phyloP scores from a whole-genome alignment of 2,113 vertebrate genomes.

The Recurvirostra avosetta region DNA sequence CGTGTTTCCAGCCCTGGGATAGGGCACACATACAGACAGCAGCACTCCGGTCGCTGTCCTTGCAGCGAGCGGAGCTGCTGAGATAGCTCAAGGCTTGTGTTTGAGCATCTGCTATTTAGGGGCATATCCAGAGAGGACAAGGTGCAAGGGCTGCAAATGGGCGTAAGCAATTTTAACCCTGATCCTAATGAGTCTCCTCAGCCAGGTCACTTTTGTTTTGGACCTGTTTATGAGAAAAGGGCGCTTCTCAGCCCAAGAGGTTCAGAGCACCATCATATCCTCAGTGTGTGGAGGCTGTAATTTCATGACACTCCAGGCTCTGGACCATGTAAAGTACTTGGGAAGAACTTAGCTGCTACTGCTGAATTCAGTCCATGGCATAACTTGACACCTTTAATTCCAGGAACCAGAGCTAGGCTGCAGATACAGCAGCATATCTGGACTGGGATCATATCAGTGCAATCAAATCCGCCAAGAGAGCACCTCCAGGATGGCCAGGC shows the following conservation, averaged over 20 bases:
- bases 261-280: background rate
- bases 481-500: fast-evolving
- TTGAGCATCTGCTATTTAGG: background rate
- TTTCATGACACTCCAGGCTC: background rate
- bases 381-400: constrained; percentile 9
- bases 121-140: background rate
- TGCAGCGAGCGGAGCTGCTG: background rate
- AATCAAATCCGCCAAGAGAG: background rate
- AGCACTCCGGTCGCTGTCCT: fast-evolving
- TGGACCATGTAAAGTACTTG: background rate
- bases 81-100: background rate
- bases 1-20: fast-evolving
- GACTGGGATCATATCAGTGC: background rate
- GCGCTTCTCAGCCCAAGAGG: background rate
- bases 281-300: background rate
- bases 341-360: background rate
- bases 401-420: background rate
- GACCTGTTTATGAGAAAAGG: background rate
- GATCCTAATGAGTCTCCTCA: background rate
- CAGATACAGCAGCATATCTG: background rate
- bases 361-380: background rate
- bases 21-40: background rate
- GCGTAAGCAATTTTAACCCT: background rate
- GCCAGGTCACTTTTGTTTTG: background rate
- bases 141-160: background rate